Percentiles rank a stretch among this genome's conserved stretches.
Evolutionary conservation across 2,797 vertebrate species (phyloP).

Genomic region (Chloroceryle amazona): DNA sequence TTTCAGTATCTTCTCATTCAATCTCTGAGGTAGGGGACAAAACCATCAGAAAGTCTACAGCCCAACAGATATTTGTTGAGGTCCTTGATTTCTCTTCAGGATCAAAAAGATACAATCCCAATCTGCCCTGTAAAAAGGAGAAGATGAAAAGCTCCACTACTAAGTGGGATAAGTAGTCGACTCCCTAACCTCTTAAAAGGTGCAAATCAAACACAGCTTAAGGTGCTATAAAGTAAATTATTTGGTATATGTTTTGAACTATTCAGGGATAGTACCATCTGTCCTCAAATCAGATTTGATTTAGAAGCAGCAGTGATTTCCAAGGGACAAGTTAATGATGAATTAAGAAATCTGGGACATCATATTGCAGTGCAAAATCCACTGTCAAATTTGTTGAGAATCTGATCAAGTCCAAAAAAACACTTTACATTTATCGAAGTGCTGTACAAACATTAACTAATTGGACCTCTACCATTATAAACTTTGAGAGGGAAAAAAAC

Average conservation of each 20-base stretch:
- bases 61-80: background rate
- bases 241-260: background rate
- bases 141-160: background rate
- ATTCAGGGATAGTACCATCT: background rate
- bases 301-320: background rate
- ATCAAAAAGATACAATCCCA: background rate
- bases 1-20: background rate
- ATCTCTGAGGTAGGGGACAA: background rate
- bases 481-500: background rate
- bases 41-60: background rate
- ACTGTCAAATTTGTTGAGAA: background rate
- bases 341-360: background rate
- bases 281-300: conserved; percentile 18
- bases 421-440: background rate
- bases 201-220: background rate
- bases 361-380: background rate
- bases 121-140: background rate
- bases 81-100: background rate
- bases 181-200: background rate
- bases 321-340: conserved; percentile 5
- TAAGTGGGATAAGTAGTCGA: background rate
- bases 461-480: background rate
- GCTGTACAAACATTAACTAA: conserved; percentile 5
- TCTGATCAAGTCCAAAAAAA: background rate
- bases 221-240: background rate